Conservation (phyloP, 2,888 invertebrate species). For the Oxycera nigricornis region DNA sequence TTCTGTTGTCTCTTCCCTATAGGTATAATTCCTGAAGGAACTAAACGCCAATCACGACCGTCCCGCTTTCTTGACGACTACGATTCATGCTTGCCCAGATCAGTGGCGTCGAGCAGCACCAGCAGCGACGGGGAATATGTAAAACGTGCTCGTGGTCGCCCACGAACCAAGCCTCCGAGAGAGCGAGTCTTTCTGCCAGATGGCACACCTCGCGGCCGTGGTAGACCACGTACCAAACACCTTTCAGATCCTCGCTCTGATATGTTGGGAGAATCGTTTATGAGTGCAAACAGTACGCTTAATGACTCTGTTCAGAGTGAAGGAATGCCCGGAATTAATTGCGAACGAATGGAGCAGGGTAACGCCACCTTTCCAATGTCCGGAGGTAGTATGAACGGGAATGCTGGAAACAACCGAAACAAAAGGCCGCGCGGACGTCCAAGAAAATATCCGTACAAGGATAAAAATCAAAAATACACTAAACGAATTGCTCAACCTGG, state of each 20-base stretch:
- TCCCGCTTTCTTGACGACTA: constrained; percentile 10
- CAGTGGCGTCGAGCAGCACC: background rate
- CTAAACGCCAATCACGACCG: constrained; percentile 17
- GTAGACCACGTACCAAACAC: background rate
- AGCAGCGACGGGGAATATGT: background rate
- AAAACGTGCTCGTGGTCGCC: constrained; percentile 14
- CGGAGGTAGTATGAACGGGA: background rate
- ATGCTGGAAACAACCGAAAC: no score
- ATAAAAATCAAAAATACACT: background rate
- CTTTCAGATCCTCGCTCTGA: background rate
- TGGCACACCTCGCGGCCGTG: constrained; percentile 26
- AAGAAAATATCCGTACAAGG: constrained; percentile 8
- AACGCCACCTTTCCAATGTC: background rate
- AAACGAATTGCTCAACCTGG: constrained; percentile 1
- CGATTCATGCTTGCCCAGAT: background rate
- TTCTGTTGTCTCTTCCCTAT: background rate
- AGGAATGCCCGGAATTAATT: background rate
- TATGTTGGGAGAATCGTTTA: background rate
- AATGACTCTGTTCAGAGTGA: background rate
- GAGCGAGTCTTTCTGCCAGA: background rate
- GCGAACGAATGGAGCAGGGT: background rate
- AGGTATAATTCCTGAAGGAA: constrained; percentile 26
- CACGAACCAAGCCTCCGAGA: background rate
- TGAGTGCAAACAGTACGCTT: background rate
- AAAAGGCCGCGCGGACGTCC: constrained; percentile 15